Conservation (phyloP, 2,113 vertebrate genomes). For the Illadopsis cleaveri region DNA sequence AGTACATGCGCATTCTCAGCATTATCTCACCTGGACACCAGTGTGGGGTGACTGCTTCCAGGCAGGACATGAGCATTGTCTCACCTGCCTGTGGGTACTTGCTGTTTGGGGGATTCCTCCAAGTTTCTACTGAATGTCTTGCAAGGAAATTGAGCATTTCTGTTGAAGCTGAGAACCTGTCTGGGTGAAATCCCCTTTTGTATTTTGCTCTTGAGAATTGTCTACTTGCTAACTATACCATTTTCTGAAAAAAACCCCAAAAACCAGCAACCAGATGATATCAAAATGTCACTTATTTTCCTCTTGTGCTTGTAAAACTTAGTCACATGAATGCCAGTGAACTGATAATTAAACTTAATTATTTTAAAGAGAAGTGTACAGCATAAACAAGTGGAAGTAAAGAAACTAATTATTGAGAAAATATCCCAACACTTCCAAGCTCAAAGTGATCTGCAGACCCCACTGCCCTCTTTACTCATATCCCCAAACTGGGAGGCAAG, state of each 20-base stretch:
- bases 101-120: neutral
- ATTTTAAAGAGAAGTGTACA: neutral
- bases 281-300: neutral
- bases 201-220: neutral
- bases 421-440: neutral
- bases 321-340: neutral
- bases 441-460: neutral
- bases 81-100: neutral
- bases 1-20: no score
- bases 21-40: no score
- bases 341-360: neutral
- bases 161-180: neutral
- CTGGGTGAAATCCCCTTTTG: neutral
- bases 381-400: neutral
- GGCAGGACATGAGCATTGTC: neutral
- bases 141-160: neutral
- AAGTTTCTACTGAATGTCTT: neutral
- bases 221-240: neutral
- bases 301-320: neutral
- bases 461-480: neutral
- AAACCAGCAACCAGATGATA: neutral
- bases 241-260: neutral
- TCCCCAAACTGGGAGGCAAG: neutral
- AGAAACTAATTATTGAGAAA: neutral
- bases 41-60: rapidly evolving